phyloP scores from a whole-genome alignment of 2,888 invertebrate genomes.

The Spisula subtruncata region DNA sequence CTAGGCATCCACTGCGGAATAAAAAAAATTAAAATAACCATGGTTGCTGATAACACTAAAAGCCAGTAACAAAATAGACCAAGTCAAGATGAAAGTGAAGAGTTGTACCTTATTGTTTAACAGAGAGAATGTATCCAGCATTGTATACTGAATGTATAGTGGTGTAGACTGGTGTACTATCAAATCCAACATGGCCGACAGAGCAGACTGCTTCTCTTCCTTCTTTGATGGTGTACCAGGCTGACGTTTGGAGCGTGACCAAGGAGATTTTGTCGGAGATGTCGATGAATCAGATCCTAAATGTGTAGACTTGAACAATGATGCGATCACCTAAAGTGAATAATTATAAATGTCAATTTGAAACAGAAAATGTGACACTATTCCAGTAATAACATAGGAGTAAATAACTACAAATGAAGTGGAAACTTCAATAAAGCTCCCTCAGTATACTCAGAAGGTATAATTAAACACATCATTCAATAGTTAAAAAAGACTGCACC shows the following conservation, averaged over 20 bases:
- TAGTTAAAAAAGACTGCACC: too few relatives aligned
- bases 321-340: conserved; percentile 49
- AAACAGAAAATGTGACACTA: too few relatives aligned
- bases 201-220: conserved; percentile 51
- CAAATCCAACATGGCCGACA: conserved; percentile 55
- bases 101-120: conserved; percentile 34
- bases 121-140: conserved; percentile 26
- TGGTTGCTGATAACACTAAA: too few relatives aligned
- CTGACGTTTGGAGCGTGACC: not conserved
- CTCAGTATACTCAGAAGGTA: too few relatives aligned
- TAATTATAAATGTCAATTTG: not conserved
- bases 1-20: too few relatives aligned
- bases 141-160: conserved; percentile 62
- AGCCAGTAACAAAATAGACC: too few relatives aligned
- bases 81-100: not conserved
- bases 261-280: conserved; percentile 34
- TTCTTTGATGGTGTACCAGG: not conserved
- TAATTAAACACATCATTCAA: too few relatives aligned
- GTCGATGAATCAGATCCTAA: not conserved
- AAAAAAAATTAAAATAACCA: too few relatives aligned
- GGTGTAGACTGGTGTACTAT: conserved; percentile 70
- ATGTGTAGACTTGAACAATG: conserved; percentile 51
- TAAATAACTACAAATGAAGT: too few relatives aligned
- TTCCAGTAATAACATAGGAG: too few relatives aligned
- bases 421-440: too few relatives aligned